Conservation (phyloP, 1,140 invertebrate species). For the Venturia canescens region DNA sequence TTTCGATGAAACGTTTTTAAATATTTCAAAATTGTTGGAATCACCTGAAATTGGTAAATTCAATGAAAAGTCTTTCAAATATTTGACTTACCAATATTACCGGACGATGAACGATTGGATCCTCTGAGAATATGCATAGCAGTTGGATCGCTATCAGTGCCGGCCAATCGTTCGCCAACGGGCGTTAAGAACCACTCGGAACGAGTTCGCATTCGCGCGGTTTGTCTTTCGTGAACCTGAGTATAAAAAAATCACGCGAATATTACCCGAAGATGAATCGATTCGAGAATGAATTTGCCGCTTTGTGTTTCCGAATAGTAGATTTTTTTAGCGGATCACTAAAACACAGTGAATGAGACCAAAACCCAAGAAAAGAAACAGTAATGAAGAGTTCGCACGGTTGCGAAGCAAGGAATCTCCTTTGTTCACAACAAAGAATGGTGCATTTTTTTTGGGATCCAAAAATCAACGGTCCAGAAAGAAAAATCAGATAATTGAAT, state of each 20-base stretch:
- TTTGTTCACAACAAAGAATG: no score
- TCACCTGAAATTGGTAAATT: neutral
- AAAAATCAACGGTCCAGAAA: no score
- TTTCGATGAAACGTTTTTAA: neutral
- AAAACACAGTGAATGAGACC: neutral
- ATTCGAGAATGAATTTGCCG: neutral
- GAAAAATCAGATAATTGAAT: no score
- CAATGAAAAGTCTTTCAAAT: conserved; percentile 30
- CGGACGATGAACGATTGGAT: conserved; percentile 74
- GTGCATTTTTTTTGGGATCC: no score
- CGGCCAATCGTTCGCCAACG: conserved; percentile 75
- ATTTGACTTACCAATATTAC: conserved; percentile 73
- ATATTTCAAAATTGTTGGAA: no score
- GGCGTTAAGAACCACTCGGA: conserved; percentile 96
- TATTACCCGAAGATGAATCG: neutral
- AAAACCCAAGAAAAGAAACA: no score
- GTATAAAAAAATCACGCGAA: conserved; percentile 57
- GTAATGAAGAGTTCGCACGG: no score
- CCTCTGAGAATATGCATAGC: conserved; percentile 75
- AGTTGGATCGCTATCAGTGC: conserved; percentile 75
- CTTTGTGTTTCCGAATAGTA: neutral
- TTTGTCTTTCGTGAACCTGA: conserved; percentile 95
- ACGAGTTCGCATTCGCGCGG: conserved; percentile 93
- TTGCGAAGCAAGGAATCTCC: no score
- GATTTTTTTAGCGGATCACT: neutral